Conservation (phyloP, 2,888 invertebrate species). For the Orthosia cruda region DNA sequence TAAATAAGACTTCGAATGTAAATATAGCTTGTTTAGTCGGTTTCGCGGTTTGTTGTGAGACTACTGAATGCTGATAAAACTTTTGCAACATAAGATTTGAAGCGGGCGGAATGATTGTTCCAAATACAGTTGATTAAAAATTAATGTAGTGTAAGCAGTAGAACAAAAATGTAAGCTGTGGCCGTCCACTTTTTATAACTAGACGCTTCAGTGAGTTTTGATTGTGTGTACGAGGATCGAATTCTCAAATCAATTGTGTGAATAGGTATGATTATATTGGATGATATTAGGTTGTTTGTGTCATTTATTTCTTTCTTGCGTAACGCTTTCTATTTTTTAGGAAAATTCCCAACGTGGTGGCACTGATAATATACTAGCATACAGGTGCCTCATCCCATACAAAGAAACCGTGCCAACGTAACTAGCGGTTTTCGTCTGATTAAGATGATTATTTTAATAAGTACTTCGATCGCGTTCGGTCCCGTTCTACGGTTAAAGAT, state of each 20-base stretch:
- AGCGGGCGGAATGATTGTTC: conserved; percentile 16
- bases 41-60: conserved; percentile 49
- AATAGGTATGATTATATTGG: conserved; percentile 16
- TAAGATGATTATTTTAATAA: no score
- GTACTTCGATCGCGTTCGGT: no score
- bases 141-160: conserved; percentile 39
- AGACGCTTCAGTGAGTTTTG: conserved; percentile 16
- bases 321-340: background rate
- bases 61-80: conserved; percentile 31
- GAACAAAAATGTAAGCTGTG: conserved; percentile 33
- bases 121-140: conserved; percentile 58
- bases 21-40: conserved; percentile 63
- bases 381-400: no score
- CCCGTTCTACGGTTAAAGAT: no score
- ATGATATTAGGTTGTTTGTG: conserved; percentile 18
- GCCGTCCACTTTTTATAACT: conserved; percentile 12
- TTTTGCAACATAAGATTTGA: conserved; percentile 34
- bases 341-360: background rate
- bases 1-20: conserved; percentile 68
- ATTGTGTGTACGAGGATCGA: conserved; percentile 21
- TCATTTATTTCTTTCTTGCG: background rate
- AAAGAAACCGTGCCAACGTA: no score
- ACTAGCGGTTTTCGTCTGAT: no score
- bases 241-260: conserved; percentile 18
- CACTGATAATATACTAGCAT: no score